Evolutionary conservation across 2,888 invertebrate genomes (phyloP).

Genomic region (Frankliniella fusca): DNA sequence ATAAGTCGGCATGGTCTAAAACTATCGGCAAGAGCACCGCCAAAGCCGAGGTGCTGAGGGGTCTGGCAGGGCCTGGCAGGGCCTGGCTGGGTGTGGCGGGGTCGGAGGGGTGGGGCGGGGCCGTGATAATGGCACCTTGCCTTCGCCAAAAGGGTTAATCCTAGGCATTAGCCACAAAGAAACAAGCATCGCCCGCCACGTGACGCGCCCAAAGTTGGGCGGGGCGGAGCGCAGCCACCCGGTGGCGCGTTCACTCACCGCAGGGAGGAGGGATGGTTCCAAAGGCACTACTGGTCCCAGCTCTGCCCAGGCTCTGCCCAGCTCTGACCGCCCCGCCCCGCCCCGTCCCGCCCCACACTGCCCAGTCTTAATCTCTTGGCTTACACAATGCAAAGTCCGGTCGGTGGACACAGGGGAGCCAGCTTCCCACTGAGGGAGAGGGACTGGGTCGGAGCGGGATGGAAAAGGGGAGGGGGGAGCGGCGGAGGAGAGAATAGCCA

Average conservation of each 20-base stretch:
- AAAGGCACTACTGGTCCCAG: neutral
- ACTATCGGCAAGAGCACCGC: too few species aligned
- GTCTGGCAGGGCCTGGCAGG: neutral
- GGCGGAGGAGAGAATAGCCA: neutral
- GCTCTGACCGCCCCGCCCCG: neutral
- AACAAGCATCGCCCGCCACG: conserved; percentile 2
- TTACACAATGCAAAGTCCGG: conserved; percentile 24
- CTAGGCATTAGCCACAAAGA: conserved; percentile 14
- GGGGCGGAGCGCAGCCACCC: neutral
- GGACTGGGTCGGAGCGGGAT: neutral
- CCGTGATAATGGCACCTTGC: conserved; percentile 13
- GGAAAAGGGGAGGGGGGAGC: neutral
- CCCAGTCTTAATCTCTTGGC: conserved; percentile 22
- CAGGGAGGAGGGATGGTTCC: neutral
- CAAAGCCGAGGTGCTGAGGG: too few species aligned
- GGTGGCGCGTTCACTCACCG: neutral
- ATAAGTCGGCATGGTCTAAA: too few species aligned
- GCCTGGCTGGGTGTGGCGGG: neutral
- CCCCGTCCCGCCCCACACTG: neutral
- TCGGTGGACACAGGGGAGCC: conserved; percentile 21
- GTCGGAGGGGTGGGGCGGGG: neutral
- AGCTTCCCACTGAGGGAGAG: too few species aligned
- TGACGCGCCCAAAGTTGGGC: conserved; percentile 15
- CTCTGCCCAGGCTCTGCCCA: neutral
- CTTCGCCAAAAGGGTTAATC: neutral